These are phyloP conservation scores for Mantis religiosa DNA, from an alignment of 2,888 invertebrate genomes.

Conservation along the genomic window DNA sequence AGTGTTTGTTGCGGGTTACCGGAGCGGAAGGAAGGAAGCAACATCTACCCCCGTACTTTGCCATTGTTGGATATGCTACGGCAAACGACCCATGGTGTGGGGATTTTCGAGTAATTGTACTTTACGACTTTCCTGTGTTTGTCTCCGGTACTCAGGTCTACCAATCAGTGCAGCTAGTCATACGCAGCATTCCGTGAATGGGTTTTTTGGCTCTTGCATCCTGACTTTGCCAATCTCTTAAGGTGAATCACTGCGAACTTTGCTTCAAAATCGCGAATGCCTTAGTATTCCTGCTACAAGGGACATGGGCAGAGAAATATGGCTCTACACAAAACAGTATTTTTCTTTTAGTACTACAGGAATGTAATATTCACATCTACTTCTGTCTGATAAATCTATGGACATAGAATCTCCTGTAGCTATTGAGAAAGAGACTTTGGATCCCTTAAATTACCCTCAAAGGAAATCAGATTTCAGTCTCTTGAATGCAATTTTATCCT, in stretches of 20 bases:
- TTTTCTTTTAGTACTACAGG: too few species aligned
- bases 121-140: background rate
- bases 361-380: too few species aligned
- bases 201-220: background rate
- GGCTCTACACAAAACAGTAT: too few species aligned
- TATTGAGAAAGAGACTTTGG: too few species aligned
- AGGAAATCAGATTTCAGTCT: too few species aligned
- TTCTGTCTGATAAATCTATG: too few species aligned
- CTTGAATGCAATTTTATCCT: too few species aligned
- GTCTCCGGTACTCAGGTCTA: background rate
- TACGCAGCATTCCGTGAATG: background rate
- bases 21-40: constrained; percentile 21
- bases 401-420: too few species aligned
- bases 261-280: background rate
- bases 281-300: too few species aligned
- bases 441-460: too few species aligned
- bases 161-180: background rate
- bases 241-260: background rate
- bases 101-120: background rate
- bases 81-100: background rate
- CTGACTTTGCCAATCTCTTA: background rate
- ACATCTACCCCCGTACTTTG: background rate
- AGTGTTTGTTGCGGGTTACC: constrained; percentile 21
- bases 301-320: too few species aligned
- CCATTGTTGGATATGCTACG: background rate